Percentiles rank a stretch among this genome's conserved stretches.
Evolutionary conservation across 2,888 invertebrate species (phyloP).

Genomic region (Panopea generosa): DNA sequence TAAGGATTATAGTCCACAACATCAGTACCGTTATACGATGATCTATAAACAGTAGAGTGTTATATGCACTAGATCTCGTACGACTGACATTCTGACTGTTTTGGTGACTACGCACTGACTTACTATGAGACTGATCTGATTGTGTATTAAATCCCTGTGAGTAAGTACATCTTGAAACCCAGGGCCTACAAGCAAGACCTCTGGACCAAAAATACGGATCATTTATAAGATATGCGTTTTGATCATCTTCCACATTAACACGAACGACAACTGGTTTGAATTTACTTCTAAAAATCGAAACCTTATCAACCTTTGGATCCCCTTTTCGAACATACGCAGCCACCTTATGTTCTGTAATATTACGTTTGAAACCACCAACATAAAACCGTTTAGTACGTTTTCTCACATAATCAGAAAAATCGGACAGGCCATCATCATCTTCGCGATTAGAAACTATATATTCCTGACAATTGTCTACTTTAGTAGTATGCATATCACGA

Average conservation of each 20-base stretch:
- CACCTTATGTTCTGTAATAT: conserved; percentile 1
- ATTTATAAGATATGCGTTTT: not conserved
- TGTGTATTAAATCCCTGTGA: too few species aligned
- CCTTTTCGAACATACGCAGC: not conserved
- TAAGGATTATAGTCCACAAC: too few species aligned
- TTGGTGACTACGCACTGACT: too few species aligned
- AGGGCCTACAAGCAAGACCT: conserved; percentile 17
- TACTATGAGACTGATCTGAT: too few species aligned
- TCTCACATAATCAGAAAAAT: conserved; percentile 15
- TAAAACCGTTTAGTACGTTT: conserved; percentile 22
- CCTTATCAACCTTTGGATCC: conserved; percentile 7
- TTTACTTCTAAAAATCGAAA: conserved; percentile 12
- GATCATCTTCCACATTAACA: conserved; percentile 8
- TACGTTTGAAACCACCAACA: conserved; percentile 7
- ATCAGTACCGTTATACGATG: too few species aligned
- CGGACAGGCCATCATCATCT: not conserved
- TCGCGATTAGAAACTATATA: too few species aligned
- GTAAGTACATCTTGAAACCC: not conserved
- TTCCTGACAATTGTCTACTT: too few species aligned
- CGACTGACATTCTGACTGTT: too few species aligned
- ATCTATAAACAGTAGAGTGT: too few species aligned
- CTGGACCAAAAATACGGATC: conserved; percentile 20
- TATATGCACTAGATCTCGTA: too few species aligned
- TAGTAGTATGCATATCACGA: too few species aligned
- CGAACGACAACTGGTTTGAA: not conserved